A percentile compares a stretch with the other conserved stretches of the same genome.
phyloP scores from a whole-genome alignment of 2,113 vertebrate genomes.

The Peromyscus maniculatus region DNA sequence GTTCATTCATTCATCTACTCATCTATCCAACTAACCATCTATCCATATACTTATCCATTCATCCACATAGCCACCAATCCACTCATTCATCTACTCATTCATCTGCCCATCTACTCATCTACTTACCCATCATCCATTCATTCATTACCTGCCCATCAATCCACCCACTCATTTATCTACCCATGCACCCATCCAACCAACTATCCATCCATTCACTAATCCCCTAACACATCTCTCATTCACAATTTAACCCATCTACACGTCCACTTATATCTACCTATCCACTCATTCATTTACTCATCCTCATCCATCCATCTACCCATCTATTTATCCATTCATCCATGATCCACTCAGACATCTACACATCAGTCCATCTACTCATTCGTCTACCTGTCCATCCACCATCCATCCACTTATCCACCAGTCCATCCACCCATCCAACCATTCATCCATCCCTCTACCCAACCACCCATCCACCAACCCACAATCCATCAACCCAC shows the following conservation, averaged over 20 bases:
- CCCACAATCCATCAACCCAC: background rate
- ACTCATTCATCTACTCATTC: background rate
- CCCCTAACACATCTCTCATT: background rate
- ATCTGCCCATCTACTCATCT: background rate
- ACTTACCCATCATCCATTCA: background rate
- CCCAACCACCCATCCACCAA: background rate
- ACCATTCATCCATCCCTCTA: background rate
- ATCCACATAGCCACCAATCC: background rate
- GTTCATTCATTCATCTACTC: background rate
- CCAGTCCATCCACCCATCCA: background rate
- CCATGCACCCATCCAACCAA: background rate
- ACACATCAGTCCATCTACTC: background rate
- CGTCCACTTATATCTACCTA: no score
- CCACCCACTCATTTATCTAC: background rate
- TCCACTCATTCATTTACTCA: background rate
- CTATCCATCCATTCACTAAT: background rate
- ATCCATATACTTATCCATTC: background rate
- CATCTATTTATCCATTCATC: background rate
- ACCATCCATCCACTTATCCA: background rate
- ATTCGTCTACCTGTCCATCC: background rate
- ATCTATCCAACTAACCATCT: background rate
- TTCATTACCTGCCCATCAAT: background rate
- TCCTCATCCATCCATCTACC: background rate
- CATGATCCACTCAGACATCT: background rate
- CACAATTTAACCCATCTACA: background rate